Conservation (phyloP, 2,888 invertebrate genomes). For the Chloroclysta siterata region DNA sequence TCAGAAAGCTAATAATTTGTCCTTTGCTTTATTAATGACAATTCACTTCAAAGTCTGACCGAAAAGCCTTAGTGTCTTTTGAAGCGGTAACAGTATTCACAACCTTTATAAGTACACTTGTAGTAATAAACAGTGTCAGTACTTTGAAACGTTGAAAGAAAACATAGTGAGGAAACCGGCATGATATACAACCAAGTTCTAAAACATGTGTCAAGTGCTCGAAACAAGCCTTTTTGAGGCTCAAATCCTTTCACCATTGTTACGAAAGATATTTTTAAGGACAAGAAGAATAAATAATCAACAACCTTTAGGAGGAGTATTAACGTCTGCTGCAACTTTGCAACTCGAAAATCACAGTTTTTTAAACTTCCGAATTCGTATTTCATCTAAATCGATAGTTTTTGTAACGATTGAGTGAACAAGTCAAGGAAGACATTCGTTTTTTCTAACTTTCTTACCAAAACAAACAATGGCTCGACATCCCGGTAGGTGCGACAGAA, state of each 20-base stretch:
- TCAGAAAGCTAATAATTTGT: slow-evolving; percentile 63
- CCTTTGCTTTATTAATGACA: slow-evolving; percentile 25
- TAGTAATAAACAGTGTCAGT: neutral
- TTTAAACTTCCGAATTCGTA: slow-evolving; percentile 22
- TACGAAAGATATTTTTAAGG: too few species aligned
- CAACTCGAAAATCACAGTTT: neutral
- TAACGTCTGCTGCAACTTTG: neutral
- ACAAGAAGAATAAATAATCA: too few species aligned
- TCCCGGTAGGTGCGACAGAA: slow-evolving; percentile 74
- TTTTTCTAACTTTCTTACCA: slow-evolving; percentile 56
- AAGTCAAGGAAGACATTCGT: slow-evolving; percentile 65
- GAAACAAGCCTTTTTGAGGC: too few species aligned
- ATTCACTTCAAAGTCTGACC: slow-evolving; percentile 24
- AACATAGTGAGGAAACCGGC: too few species aligned
- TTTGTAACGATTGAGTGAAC: slow-evolving; percentile 38
- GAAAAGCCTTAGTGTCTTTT: slow-evolving; percentile 10
- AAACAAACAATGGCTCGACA: slow-evolving; percentile 73
- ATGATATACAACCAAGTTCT: too few species aligned
- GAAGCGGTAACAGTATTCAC: neutral
- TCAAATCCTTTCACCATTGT: too few species aligned
- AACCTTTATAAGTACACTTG: neutral
- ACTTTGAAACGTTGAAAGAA: too few species aligned
- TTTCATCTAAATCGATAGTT: slow-evolving; percentile 18
- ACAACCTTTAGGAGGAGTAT: too few species aligned
- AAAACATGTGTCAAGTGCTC: too few species aligned